phyloP scores from a whole-genome alignment of 2,113 vertebrate species.

The Cinclus cinclus region DNA sequence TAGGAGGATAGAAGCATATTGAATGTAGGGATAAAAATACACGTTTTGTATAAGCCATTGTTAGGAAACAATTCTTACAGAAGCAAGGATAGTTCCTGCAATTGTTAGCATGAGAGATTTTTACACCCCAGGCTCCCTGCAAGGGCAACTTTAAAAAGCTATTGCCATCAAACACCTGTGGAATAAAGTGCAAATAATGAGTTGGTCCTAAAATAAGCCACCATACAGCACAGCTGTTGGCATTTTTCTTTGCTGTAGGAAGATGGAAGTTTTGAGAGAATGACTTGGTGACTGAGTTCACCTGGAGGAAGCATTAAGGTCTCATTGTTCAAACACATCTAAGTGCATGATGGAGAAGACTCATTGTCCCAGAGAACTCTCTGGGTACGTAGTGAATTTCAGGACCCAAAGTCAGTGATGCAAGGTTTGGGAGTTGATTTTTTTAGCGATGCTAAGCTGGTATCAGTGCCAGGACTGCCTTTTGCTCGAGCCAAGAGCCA shows the following conservation, averaged over 20 bases:
- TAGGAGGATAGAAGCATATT: neutral
- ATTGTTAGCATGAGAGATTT: neutral
- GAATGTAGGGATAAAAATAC: neutral
- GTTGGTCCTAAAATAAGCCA: neutral
- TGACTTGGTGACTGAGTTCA: neutral
- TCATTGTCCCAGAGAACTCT: neutral
- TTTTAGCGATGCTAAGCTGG: neutral
- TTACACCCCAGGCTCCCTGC: neutral
- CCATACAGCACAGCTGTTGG: neutral
- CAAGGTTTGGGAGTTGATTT: neutral
- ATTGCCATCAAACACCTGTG: constrained; percentile 8
- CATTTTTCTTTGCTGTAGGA: constrained; percentile 2
- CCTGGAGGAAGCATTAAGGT: neutral
- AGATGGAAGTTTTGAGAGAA: neutral
- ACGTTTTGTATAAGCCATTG: neutral
- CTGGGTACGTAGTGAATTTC: neutral
- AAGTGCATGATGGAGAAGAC: neutral
- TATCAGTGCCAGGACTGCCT: neutral
- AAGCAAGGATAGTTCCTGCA: neutral
- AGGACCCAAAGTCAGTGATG: neutral
- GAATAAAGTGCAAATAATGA: neutral
- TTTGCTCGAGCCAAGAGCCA: neutral
- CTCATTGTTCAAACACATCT: neutral
- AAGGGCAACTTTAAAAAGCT: neutral
- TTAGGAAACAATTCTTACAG: neutral